Percentiles rank a stretch among this genome's conserved stretches.
Conservation (phyloP, 92 coral and sea anemone genomes). For the Anthopleura xanthogrammica region DNA sequence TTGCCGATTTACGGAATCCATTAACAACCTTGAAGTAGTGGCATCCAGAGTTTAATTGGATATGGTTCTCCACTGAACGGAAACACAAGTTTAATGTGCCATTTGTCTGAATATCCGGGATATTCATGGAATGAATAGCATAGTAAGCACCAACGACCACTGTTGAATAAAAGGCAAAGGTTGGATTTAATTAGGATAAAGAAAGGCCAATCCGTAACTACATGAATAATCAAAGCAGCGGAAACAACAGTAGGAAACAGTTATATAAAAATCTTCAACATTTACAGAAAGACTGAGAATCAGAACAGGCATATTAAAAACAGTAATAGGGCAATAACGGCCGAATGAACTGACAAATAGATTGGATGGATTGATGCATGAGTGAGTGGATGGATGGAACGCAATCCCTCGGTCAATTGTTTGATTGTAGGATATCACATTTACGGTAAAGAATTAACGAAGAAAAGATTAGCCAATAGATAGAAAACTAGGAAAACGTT, state of each 20-base stretch:
- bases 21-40: not conserved
- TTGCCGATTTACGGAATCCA: not conserved
- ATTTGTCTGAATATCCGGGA: constrained; percentile 49
- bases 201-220: not conserved
- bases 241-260: not conserved
- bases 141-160: constrained; percentile 68
- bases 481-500: not conserved
- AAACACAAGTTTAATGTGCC: constrained; percentile 19
- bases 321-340: too few species aligned
- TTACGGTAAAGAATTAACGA: too few species aligned
- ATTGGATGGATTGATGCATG: too few species aligned
- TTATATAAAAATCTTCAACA: too few species aligned
- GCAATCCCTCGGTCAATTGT: too few species aligned
- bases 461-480: too few species aligned
- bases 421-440: too few species aligned
- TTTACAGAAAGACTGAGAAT: too few species aligned
- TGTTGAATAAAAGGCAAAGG: not conserved
- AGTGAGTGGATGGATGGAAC: too few species aligned
- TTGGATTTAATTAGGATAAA: not conserved
- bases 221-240: not conserved
- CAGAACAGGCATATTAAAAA: too few species aligned
- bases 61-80: constrained; percentile 5
- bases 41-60: not conserved
- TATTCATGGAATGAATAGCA: constrained; percentile 47
- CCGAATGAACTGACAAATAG: too few species aligned